Percentiles rank a stretch among this genome's conserved stretches.
Conservation (phyloP, 2,113 vertebrate genomes). For the Oncorhynchus gorbuscha region DNA sequence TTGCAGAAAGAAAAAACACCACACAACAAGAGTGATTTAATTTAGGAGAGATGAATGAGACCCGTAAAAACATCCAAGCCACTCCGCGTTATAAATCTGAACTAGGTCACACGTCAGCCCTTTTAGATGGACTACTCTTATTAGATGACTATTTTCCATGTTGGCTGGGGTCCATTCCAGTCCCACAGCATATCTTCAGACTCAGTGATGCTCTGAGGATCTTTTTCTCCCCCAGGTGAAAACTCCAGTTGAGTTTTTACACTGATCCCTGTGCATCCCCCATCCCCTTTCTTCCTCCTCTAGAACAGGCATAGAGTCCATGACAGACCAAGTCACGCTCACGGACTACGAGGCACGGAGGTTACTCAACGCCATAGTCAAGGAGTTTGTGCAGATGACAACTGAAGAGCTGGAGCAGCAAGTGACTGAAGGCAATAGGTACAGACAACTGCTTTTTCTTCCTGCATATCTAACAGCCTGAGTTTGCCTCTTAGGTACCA, state of each 20-base stretch:
- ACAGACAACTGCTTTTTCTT: conserved; percentile 41
- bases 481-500: background rate
- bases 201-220: conserved; percentile 32
- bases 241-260: conserved; percentile 28
- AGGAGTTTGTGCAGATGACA: conserved; percentile 88
- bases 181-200: conserved; percentile 47
- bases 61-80: conserved; percentile 31
- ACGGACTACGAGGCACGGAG: conserved; percentile 85
- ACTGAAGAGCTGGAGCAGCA: conserved; percentile 84
- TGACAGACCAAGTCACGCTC: conserved; percentile 78
- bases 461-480: background rate
- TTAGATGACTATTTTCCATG: conserved; percentile 58
- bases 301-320: conserved; percentile 82
- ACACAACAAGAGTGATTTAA: conserved; percentile 7
- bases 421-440: conserved; percentile 85
- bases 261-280: conserved; percentile 20
- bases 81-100: conserved; percentile 62
- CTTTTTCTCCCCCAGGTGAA: conserved; percentile 20
- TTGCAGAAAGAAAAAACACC: background rate
- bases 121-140: conserved; percentile 60
- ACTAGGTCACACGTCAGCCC: conserved; percentile 40
- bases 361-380: conserved; percentile 88
- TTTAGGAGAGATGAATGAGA: conserved; percentile 25
- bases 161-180: conserved; percentile 57
- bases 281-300: background rate